Percentiles rank a stretch among this genome's conserved stretches.
Conservation (phyloP, 2,888 invertebrate genomes). For the Acleris sparsana region DNA sequence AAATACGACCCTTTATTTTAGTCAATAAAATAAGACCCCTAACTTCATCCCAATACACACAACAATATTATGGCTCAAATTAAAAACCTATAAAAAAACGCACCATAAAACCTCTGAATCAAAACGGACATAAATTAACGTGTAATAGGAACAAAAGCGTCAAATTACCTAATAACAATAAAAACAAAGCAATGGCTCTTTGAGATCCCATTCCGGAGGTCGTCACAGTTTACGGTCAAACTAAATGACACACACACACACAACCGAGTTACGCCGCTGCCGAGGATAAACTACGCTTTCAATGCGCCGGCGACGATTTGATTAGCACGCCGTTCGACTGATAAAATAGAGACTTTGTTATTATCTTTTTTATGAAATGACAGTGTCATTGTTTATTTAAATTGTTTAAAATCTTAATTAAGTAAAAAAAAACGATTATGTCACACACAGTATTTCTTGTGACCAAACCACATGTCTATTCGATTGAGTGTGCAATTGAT, state of each 20-base stretch:
- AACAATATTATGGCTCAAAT: no score
- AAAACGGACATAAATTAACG: slow-evolving; percentile 3
- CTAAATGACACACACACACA: slow-evolving; percentile 36
- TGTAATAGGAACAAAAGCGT: slow-evolving; percentile 25
- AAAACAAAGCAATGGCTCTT: slow-evolving; percentile 36
- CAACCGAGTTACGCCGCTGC: slow-evolving; percentile 14
- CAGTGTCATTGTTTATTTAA: no score
- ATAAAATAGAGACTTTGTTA: slow-evolving; percentile 10
- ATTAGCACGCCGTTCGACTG: slow-evolving; percentile 11
- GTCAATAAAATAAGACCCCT: no score
- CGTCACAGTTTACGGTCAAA: slow-evolving; percentile 44
- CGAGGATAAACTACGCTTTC: slow-evolving; percentile 17
- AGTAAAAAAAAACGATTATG: no score
- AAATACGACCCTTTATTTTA: no score
- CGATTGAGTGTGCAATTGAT: no score
- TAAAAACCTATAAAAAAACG: background rate
- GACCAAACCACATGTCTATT: no score
- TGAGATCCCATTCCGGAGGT: slow-evolving; percentile 40
- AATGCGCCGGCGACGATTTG: slow-evolving; percentile 27
- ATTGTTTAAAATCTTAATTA: no score
- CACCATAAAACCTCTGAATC: background rate
- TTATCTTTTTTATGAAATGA: no score
- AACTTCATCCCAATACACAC: no score
- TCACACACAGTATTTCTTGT: no score
- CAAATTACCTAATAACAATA: slow-evolving; percentile 46